Evolutionary conservation across 1,140 invertebrate species (phyloP), one percentile per base, ranked within the genome.

Genomic region (Sarcophaga peregrina): DNA sequence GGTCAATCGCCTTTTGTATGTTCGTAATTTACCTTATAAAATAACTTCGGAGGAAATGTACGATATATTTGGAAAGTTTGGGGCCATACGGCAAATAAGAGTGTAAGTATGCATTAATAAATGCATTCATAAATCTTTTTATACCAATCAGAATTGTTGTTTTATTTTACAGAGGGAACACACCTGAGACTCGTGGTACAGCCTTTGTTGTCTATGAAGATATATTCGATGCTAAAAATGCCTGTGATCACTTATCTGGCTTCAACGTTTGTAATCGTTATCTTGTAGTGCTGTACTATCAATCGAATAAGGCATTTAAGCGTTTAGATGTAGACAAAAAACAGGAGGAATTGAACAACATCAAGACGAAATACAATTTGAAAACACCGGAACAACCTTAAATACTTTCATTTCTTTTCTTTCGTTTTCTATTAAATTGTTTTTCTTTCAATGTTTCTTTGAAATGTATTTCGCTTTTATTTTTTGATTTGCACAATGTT

Each of bases 21-120:
- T 99, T 3, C 93, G 98, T 87, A 99, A 99, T 92, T 92, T 99
- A 76, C 98, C 99, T 0, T 99, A 99, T 88, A 99, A 99, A 93
- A 99, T 99, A 82, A 99, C 98, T 81, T 97, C 97, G n/a, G 99
- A 99, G 92, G 98, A 99, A 94, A 99, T 99, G 98, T 99, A 99
- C 90, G 98, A 99, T 92, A 99, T 99, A 85, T 99, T 99, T 94
- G 98, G 99, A 52, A 99, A 99, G 93, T 99, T 99, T 93, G 98
- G 98, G 88, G 98, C 98, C 15, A 99, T 99, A 83, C 91, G 98
- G 85, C 99, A 99, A 92, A 99, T 99, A 82, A 92, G 98, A 93
- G 96, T 99, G 96, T 98, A 94, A 95, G 96, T 95, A 88, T 84
- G 4, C 20, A 73, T 62, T 74, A 80, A 80, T 47, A 83, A 20